These are phyloP conservation scores for Pandion haliaetus DNA, from an alignment of 2,113 vertebrate genomes.

Conservation along the genomic window DNA sequence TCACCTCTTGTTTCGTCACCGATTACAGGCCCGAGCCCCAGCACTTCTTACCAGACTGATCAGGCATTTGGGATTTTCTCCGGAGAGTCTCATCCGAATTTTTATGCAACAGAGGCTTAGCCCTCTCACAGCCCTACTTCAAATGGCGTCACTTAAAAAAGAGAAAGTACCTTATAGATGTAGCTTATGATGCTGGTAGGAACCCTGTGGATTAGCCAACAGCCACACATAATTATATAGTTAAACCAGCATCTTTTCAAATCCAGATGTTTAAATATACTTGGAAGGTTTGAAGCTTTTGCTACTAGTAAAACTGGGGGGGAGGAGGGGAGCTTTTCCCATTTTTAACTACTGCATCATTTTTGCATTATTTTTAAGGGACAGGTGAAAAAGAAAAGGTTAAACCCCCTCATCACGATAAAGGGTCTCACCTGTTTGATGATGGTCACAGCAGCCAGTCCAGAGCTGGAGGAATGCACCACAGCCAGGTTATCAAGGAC, in stretches of 20 bases:
- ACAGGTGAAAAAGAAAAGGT: neutral
- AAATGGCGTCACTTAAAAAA: neutral
- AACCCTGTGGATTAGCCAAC: neutral
- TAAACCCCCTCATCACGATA: neutral
- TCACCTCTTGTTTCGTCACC: neutral
- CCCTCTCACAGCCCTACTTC: neutral
- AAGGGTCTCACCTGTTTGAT: accelerated
- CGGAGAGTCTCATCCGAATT: neutral
- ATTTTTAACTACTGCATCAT: neutral
- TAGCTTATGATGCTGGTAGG: neutral
- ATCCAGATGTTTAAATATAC: neutral
- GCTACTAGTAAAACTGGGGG: neutral
- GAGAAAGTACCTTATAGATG: neutral
- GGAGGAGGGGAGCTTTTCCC: neutral
- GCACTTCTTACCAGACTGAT: neutral
- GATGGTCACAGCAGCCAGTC: neutral
- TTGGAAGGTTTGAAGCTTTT: neutral
- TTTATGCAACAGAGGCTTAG: constrained; percentile 18
- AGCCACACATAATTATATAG: neutral
- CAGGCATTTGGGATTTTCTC: constrained; percentile 31
- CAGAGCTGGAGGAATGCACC: neutral
- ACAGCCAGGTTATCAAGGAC: neutral
- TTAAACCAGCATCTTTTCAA: neutral
- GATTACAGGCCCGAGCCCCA: neutral
- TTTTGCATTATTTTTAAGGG: neutral